phyloP scores from a whole-genome alignment of 2,888 invertebrate species.

The Eurytoma adleriae region DNA sequence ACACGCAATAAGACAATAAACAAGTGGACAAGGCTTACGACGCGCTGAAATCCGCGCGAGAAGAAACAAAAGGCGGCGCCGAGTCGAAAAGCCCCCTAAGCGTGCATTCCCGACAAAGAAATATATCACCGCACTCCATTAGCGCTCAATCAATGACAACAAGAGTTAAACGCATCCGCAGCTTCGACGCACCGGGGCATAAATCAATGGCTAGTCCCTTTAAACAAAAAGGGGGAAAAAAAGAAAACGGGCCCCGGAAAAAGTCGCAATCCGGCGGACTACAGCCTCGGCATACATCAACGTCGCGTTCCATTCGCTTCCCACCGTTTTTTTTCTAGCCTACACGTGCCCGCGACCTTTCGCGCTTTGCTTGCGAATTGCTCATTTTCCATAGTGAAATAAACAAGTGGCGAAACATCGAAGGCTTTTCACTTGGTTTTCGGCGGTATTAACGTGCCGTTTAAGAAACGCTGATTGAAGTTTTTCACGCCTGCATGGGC shows the following conservation, averaged over 20 bases:
- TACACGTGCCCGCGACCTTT: not conserved
- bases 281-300: constrained; percentile 55
- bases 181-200: not conserved
- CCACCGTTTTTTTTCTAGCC: constrained; percentile 12
- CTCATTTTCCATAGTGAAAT: not conserved
- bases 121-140: constrained; percentile 26
- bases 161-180: constrained; percentile 18
- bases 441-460: too few relatives aligned
- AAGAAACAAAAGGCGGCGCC: not conserved
- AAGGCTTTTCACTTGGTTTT: not conserved
- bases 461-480: too few relatives aligned
- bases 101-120: not conserved
- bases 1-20: not conserved
- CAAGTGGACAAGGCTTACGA: not conserved
- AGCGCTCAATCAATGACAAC: constrained; percentile 42
- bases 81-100: not conserved
- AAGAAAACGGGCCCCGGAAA: not conserved
- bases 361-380: not conserved
- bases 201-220: constrained; percentile 35
- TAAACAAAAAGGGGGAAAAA: not conserved
- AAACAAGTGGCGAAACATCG: not conserved
- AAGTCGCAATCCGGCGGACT: not conserved
- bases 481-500: too few relatives aligned
- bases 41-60: not conserved
- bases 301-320: constrained; percentile 6